Conservation (phyloP, 1,140 invertebrate species). For the Cherax destructor region DNA sequence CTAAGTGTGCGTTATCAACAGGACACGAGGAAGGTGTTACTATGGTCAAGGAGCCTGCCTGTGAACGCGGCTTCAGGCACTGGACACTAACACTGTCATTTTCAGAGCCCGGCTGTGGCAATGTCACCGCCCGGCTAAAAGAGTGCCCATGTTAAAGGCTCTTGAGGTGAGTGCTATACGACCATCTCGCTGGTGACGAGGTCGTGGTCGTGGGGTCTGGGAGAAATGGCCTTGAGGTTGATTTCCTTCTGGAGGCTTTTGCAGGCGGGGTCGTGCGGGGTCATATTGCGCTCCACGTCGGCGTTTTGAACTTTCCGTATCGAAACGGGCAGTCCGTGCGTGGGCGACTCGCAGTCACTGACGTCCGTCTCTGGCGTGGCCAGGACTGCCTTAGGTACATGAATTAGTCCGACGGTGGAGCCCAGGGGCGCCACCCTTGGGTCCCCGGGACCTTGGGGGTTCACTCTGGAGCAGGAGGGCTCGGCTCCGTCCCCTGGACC, state of each 20-base stretch:
- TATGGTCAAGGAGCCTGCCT: too few relatives aligned
- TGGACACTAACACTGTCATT: too few relatives aligned
- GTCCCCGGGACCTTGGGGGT: conserved; percentile 74
- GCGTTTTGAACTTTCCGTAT: conserved; percentile 84
- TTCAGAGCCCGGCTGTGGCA: too few relatives aligned
- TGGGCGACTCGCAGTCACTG: conserved; percentile 71
- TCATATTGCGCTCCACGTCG: conserved; percentile 87
- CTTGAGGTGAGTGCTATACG: conserved; percentile 43
- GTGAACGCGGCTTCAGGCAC: too few relatives aligned
- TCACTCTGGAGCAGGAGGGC: conserved; percentile 76
- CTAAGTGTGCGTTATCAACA: background rate
- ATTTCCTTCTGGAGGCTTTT: conserved; percentile 69
- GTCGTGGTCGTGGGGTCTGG: conserved; percentile 21
- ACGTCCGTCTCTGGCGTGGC: conserved; percentile 74
- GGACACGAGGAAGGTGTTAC: background rate
- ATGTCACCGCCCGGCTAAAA: too few relatives aligned
- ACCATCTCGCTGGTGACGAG: conserved; percentile 63
- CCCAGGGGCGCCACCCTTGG: conserved; percentile 74
- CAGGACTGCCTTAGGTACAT: conserved; percentile 75
- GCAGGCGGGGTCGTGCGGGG: conserved; percentile 81
- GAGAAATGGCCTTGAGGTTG: conserved; percentile 57
- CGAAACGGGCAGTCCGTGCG: conserved; percentile 78
- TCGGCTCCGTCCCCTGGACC: conserved; percentile 79
- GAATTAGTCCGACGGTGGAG: conserved; percentile 79
- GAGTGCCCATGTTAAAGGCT: too few relatives aligned